Percentiles rank a stretch among this genome's conserved stretches.
These are phyloP conservation scores for Pipistrellus nathusii DNA, from an alignment of 2,797 vertebrate genomes.

Conservation along the genomic window DNA sequence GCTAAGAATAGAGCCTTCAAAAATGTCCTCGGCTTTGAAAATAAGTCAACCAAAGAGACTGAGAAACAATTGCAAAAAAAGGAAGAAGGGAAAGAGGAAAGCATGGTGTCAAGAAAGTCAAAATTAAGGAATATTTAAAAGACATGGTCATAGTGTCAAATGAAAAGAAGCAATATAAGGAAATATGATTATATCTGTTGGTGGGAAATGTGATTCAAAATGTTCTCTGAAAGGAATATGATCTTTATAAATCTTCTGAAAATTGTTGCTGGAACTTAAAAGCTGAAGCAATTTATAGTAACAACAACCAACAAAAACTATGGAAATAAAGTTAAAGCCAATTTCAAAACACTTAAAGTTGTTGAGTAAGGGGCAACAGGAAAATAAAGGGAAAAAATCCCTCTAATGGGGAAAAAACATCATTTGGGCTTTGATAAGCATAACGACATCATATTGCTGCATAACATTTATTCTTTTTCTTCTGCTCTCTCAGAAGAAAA, in stretches of 20 bases:
- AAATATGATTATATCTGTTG: not conserved
- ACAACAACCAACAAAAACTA: not conserved
- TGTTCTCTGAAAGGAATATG: constrained; percentile 7
- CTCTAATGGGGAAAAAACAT: not conserved
- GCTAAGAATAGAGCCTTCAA: not conserved
- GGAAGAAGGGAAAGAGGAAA: not conserved
- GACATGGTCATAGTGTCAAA: not conserved
- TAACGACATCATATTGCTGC: not conserved
- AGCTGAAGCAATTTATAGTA: constrained; percentile 13
- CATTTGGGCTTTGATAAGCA: not conserved
- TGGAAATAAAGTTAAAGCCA: constrained; percentile 48
- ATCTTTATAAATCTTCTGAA: constrained; percentile 38
- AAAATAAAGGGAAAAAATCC: not conserved
- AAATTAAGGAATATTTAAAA: not conserved
- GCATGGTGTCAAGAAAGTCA: not conserved
- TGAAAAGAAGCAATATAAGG: not conserved
- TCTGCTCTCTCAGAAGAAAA: constrained; percentile 44
- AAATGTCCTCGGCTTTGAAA: not conserved
- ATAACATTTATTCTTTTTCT: not conserved
- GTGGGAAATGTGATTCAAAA: not conserved
- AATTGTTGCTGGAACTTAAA: constrained; percentile 35
- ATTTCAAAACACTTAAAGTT: not conserved
- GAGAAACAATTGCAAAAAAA: not conserved
- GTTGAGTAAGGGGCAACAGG: not conserved
- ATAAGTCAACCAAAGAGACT: not conserved